Base-by-base conservation (phyloP, 1,140 invertebrate genomes). In the Caenorhabditis latens region DNA sequence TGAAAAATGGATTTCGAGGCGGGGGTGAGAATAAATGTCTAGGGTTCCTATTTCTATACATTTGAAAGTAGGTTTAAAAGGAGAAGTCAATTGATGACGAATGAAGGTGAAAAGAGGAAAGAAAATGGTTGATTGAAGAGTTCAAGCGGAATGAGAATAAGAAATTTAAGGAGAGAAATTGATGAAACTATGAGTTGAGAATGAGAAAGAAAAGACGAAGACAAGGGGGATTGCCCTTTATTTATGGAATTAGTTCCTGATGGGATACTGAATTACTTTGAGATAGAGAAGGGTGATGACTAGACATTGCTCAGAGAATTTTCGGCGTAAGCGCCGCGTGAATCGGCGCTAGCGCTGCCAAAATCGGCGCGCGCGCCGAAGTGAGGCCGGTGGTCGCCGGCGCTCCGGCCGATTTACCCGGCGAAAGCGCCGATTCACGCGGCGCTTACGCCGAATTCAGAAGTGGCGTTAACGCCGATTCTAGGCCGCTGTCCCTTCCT, bases 31-130 rank as follows among this genome's bases (percentile, higher is more conserved):
- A 71, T 46, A 71, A 71, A 71, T 71, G 21, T n/a, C 21, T 24
- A 32, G 11, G 42, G 14, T 43, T n/a, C 42, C 42, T 19, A 16
- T 43, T 43, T 71, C 42, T 43, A 46, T 71, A 46, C 65, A 71
- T 71, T 71, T 71, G 4, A 16, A 8, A 71, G 40, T 43, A 71
- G 65, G 65, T 65, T 58, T 58, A 71, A 8, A 71, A 46, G 7
- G 42, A 46, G 16, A 71, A 71, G 21, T 11, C 7, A 71, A 71
- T 71, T 71, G 65, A 71, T 71, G 65, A 71, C 65, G 65, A 71
- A 43, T 14, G 24, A 71, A 43, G 21, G 42, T 14, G 32, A 40
- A 13, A 24, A 5, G 11, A 65, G 32, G 21, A 71, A 40, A 43
- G 46, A 19, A 46, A 71, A 19, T 6, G 14, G 40, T 71, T 19